These are phyloP conservation scores for Pedicia rivosa DNA, from an alignment of 2,888 invertebrate genomes.

Conservation along the genomic window DNA sequence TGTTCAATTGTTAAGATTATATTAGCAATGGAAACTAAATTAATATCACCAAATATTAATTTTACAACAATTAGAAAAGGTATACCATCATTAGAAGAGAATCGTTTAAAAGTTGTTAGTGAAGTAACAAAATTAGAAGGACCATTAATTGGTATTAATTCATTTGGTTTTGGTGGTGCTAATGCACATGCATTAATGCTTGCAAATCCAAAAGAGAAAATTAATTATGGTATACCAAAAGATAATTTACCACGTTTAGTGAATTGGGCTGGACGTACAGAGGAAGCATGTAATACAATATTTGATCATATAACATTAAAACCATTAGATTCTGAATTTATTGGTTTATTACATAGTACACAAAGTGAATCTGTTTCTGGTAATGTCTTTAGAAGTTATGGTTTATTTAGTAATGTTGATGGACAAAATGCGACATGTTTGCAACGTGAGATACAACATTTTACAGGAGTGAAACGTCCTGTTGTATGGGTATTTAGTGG, in stretches of 20 bases:
- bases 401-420: slow-evolving; percentile 30
- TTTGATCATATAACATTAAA: slow-evolving; percentile 44
- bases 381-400: slow-evolving; percentile 62
- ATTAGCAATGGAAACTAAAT: slow-evolving; percentile 63
- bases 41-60: slow-evolving; percentile 76
- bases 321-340: slow-evolving; percentile 43
- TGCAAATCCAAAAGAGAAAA: slow-evolving; percentile 19
- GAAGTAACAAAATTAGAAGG: slow-evolving; percentile 53
- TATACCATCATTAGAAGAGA: slow-evolving; percentile 42
- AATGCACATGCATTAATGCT: slow-evolving; percentile 39
- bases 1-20: slow-evolving; percentile 70
- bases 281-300: slow-evolving; percentile 50
- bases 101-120: slow-evolving; percentile 53
- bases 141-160: slow-evolving; percentile 69
- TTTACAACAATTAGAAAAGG: slow-evolving; percentile 45
- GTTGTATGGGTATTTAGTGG: slow-evolving; percentile 85
- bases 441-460: slow-evolving; percentile 43
- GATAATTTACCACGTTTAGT: slow-evolving; percentile 59
- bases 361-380: slow-evolving; percentile 40
- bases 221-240: slow-evolving; percentile 39
- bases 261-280: slow-evolving; percentile 62
- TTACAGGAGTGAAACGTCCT: slow-evolving; percentile 46
- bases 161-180: slow-evolving; percentile 88
- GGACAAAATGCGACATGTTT: slow-evolving; percentile 19
- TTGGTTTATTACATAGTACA: slow-evolving; percentile 42